Evolutionary conservation across 2,797 vertebrate genomes (phyloP), one percentile per base, ranked within the genome.

Genomic region (Phylloscopus collybita): DNA sequence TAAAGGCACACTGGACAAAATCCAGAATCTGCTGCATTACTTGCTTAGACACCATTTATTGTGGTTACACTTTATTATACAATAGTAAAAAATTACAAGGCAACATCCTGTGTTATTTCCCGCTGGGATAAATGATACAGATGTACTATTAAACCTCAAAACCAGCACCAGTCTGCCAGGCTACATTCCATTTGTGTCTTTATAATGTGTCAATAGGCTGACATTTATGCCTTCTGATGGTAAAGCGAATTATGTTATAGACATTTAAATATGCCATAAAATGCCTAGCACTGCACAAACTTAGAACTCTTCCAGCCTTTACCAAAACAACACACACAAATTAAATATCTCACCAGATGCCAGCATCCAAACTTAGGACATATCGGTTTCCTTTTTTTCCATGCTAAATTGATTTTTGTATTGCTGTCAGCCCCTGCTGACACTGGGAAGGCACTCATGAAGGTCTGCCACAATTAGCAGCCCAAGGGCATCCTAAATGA

Each of bases 11-110:
- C 82, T 97, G 97, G 96, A 97, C 57, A 61, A 75, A 78, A 89
- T 96, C 96, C 96, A 98, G 92, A 90, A 92, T 87, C 80, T n/a
- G 50, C 67, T 96, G 94, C 29, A 15, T 95, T 96, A 96, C 97
- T 98, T 97, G 88, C 90, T 96, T 95, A 96, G 94, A 96, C 96
- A 89, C 54, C 95, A 94, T 97, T 97, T 98, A 98, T 97, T 97
- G 96, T 80, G 81, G 86, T 82, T 97, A 81, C 96, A 97, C 97
- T 97, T 98, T 98, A 98, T 97, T 97, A 98, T 70, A 91, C 34
- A 95, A 89, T 87, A 97, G 94, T 98, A 97, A 97, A 97, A 97
- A 96, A 97, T 96, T 97, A 97, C 91, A 97, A 97, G 96, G 92
- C 80, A 83, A 96, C 96, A 97, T 97, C 95, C 93, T 96, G 93